Evolutionary conservation across 2,888 invertebrate genomes (phyloP).

Genomic region (Phyto melanocephala): DNA sequence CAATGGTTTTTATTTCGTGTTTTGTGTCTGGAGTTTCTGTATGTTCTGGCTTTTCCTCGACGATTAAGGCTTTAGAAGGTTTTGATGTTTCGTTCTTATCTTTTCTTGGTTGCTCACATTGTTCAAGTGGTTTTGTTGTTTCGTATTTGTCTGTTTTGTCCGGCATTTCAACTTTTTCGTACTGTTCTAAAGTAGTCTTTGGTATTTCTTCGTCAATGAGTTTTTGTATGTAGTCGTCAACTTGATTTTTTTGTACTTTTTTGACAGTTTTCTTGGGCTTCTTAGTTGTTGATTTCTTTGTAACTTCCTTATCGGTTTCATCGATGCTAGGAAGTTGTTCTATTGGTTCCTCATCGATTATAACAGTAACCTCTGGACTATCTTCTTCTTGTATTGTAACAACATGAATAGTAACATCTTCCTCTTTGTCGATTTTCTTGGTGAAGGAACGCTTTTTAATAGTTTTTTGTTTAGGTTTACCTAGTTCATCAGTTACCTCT

Average conservation of each 20-base stretch:
- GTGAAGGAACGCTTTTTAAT: conserved; percentile 74
- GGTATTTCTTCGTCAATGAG: conserved; percentile 77
- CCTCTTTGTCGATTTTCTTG: conserved; percentile 72
- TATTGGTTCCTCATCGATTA: conserved; percentile 72
- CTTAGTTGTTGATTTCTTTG: conserved; percentile 71
- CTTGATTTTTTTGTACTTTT: conserved; percentile 74
- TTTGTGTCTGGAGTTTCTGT: conserved; percentile 67
- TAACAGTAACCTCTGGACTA: conserved; percentile 72
- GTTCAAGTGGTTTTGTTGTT: conserved; percentile 66
- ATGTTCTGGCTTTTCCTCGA: conserved; percentile 57
- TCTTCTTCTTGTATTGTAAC: conserved; percentile 74
- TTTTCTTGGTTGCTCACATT: conserved; percentile 71
- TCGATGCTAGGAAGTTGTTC: conserved; percentile 45
- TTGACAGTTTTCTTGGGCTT: conserved; percentile 72
- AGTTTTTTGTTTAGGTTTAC: conserved; percentile 73
- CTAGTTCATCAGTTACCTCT: conserved; percentile 71
- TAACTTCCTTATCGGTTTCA: conserved; percentile 65
- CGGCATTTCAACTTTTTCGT: conserved; percentile 77
- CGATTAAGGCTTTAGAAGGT: conserved; percentile 68
- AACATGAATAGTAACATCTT: conserved; percentile 72
- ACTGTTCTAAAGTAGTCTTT: conserved; percentile 77
- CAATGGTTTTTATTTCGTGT: conserved; percentile 67
- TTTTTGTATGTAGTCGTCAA: conserved; percentile 76
- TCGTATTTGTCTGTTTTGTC: conserved; percentile 68
- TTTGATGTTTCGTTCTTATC: conserved; percentile 74